Percentiles rank a stretch among this genome's conserved stretches.
These are phyloP conservation scores for Vanessa tameamea DNA, from an alignment of 1,140 invertebrate genomes.

Conservation along the genomic window DNA sequence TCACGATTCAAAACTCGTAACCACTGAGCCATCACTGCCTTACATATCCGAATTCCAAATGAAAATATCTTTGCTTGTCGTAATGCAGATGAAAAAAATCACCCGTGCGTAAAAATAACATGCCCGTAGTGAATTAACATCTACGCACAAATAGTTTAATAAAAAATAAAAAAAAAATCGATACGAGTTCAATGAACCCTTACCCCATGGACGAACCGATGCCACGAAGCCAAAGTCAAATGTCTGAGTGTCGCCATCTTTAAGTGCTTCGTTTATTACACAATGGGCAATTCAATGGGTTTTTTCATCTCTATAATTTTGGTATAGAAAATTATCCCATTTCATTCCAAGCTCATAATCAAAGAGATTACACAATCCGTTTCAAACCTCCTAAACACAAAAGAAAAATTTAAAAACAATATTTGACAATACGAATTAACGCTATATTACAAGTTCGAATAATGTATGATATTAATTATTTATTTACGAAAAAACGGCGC, in stretches of 20 bases:
- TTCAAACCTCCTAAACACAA: no score
- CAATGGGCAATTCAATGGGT: background rate
- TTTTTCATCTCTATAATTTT: background rate
- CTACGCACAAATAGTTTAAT: background rate
- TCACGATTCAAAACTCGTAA: no score
- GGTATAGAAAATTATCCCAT: background rate
- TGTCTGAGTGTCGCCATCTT: background rate
- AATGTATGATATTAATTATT: no score
- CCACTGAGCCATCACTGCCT: no score
- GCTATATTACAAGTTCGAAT: no score
- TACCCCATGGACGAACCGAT: background rate
- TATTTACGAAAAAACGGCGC: no score
- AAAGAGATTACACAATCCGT: no score
- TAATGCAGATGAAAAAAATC: background rate
- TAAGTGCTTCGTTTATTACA: background rate
- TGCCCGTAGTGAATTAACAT: background rate
- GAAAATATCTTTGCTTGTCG: no score
- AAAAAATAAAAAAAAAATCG: constrained; percentile 8
- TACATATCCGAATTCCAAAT: no score
- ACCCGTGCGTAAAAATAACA: background rate
- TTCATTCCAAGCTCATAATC: no score
- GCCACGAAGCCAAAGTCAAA: constrained; percentile 4
- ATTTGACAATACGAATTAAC: no score
- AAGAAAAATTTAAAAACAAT: no score
- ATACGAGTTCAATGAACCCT: constrained; percentile 1